phyloP scores from a whole-genome alignment of 1,140 invertebrate species.

The Pogonognathellus flavescens region DNA sequence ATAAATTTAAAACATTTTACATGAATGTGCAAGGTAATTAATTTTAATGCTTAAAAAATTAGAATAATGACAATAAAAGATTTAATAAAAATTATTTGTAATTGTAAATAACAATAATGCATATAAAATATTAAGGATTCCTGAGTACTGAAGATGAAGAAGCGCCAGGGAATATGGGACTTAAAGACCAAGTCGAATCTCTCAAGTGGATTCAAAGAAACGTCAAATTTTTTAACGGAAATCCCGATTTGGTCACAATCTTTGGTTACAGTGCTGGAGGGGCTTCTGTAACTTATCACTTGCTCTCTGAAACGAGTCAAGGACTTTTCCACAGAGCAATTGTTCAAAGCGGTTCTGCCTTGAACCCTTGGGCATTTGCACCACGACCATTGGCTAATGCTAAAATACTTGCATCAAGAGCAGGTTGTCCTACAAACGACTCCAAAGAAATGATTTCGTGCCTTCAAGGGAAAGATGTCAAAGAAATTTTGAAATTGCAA shows the following conservation, averaged over 20 bases:
- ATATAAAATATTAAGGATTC: neutral
- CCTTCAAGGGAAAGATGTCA: neutral
- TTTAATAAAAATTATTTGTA: too few relatives aligned
- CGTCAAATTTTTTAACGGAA: neutral
- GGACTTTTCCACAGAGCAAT: slow-evolving; percentile 75
- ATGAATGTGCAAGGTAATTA: too few relatives aligned
- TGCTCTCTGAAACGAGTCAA: neutral
- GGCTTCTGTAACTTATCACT: neutral
- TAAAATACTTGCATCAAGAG: neutral
- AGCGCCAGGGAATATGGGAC: neutral
- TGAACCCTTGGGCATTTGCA: slow-evolving; percentile 73
- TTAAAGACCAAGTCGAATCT: neutral
- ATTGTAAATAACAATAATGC: too few relatives aligned
- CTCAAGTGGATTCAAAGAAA: slow-evolving; percentile 2
- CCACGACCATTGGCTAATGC: neutral
- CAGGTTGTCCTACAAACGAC: neutral
- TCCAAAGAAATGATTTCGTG: neutral
- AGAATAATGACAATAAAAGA: too few relatives aligned
- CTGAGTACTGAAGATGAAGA: neutral
- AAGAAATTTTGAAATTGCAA: neutral
- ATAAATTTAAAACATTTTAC: too few relatives aligned
- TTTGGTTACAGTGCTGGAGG: slow-evolving; percentile 24
- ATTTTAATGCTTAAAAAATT: too few relatives aligned
- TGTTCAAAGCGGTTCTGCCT: slow-evolving; percentile 77
- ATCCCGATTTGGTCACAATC: neutral